phyloP scores from a whole-genome alignment of 2,797 vertebrate genomes.

The Antennarius maculatus region DNA sequence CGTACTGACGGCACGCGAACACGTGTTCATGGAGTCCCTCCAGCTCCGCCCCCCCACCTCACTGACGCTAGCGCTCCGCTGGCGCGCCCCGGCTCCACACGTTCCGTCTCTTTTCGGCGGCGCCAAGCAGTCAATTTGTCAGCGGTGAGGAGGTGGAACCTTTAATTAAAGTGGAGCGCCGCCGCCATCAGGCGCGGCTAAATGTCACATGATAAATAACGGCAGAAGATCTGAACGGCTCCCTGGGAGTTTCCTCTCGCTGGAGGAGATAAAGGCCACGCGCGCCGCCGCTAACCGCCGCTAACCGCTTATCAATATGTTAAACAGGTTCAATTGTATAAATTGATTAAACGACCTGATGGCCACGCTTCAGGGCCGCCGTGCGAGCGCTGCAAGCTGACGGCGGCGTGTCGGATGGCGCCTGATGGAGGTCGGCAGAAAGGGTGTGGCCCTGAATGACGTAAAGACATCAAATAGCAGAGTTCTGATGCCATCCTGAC shows the following conservation, averaged over 20 bases:
- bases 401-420: slow-evolving; percentile 63
- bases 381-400: slow-evolving; percentile 67
- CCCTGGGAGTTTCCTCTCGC: slow-evolving; percentile 65
- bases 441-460: slow-evolving; percentile 67
- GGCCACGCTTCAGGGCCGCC: slow-evolving; percentile 55
- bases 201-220: slow-evolving; percentile 84
- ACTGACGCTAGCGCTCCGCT: slow-evolving; percentile 33
- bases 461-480: slow-evolving; percentile 75
- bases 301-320: slow-evolving; percentile 71
- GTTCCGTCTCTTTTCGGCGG: slow-evolving; percentile 69
- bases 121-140: slow-evolving; percentile 82
- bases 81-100: slow-evolving; percentile 57
- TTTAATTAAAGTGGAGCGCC: slow-evolving; percentile 84
- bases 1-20: too few species aligned
- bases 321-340: slow-evolving; percentile 78
- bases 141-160: slow-evolving; percentile 80
- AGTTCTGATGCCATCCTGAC: slow-evolving; percentile 50
- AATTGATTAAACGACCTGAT: slow-evolving; percentile 77
- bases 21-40: neutral
- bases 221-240: slow-evolving; percentile 72
- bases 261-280: slow-evolving; percentile 68
- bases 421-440: slow-evolving; percentile 69
- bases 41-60: slow-evolving; percentile 28
- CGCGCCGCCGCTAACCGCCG: slow-evolving; percentile 33
- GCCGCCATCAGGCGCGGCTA: slow-evolving; percentile 70